Percentiles rank a stretch among this genome's conserved stretches.
These are phyloP conservation scores for Mamestra configurata DNA, from an alignment of 1,140 invertebrate species.

Conservation along the genomic window DNA sequence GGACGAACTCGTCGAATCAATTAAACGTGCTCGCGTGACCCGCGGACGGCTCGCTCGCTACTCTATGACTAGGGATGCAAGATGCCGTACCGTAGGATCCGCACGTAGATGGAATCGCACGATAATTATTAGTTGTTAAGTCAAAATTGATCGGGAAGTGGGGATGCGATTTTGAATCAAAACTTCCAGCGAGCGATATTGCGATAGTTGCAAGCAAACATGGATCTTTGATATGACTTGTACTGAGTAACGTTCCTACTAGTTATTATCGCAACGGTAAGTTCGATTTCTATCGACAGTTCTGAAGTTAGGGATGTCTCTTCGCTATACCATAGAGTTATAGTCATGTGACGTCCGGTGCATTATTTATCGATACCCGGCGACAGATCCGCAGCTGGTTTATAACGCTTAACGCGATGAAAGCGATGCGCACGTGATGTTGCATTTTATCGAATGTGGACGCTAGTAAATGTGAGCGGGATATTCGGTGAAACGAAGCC, in stretches of 20 bases:
- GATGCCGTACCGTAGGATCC: not conserved
- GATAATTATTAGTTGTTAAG: not conserved
- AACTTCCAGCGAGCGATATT: slow-evolving; percentile 7
- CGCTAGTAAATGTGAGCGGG: not conserved
- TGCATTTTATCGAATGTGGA: slow-evolving; percentile 33
- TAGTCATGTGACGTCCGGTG: not conserved
- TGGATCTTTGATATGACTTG: not conserved
- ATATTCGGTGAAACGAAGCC: not conserved
- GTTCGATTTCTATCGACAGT: not conserved
- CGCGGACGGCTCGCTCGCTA: not conserved
- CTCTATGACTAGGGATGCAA: not conserved
- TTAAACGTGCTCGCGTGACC: slow-evolving; percentile 53
- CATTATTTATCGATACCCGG: not conserved
- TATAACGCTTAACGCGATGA: slow-evolving; percentile 15
- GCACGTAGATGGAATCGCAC: not conserved
- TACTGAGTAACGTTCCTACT: not conserved
- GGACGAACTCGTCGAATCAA: slow-evolving; percentile 56
- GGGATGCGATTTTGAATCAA: slow-evolving; percentile 3
- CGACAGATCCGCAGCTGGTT: slow-evolving; percentile 21
- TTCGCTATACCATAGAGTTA: not conserved
- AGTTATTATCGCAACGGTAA: not conserved
- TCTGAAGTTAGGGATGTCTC: not conserved
- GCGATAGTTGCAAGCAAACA: not conserved
- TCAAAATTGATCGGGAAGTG: slow-evolving; percentile 1
- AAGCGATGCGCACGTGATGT: slow-evolving; percentile 21